Evolutionary conservation across 2,797 vertebrate species (phyloP), one percentile per base, ranked within the genome.

Genomic region (Neoniphon sammara): DNA sequence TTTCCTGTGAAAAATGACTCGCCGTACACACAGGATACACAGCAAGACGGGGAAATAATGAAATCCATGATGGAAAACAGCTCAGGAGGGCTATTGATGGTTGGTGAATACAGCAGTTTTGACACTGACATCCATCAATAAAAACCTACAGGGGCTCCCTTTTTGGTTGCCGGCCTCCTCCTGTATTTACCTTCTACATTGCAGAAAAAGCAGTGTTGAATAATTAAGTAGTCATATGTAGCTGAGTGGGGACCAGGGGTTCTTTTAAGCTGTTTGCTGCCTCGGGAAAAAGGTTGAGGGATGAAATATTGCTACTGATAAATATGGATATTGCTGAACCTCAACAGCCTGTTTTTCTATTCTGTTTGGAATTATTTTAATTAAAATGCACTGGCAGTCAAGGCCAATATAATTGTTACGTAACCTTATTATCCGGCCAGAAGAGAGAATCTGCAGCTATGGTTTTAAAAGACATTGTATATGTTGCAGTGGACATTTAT

Each of bases 1-100:
- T 88, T 87, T 86, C 81, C 87, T 76, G 75, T 66, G 62, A 63
- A 73, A 69, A 83, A 81, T 73, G 76, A 67, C 47, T 74, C 54
- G 54, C 20, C 31, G 17, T 17, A 46, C 17, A 17, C 44, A 17
- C 5, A 17, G 17, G 63, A 73, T 69, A 60, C 21, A 55, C 60
- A 61, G 27, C 69, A 44, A 77, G 69, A 74, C 50, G 61, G 70
- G 72, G 64, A 83, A 64, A 66, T 55, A 66, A 64, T 70, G 61
- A 66, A 82, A 81, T 76, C 62, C n/a, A 57, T 17, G 79, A 78
- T 66, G 66, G 67, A 46, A 59, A 81, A 50, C 65, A 52, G 70
- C 71, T 77, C 50, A 15, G 8, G 18, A 54, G 11, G 30, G 49
- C 46, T 12, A 42, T 39, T 12, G 9, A 12, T 39, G 36, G 2